Conservation (phyloP, 2,888 invertebrate genomes). For the Colostygia pectinataria region DNA sequence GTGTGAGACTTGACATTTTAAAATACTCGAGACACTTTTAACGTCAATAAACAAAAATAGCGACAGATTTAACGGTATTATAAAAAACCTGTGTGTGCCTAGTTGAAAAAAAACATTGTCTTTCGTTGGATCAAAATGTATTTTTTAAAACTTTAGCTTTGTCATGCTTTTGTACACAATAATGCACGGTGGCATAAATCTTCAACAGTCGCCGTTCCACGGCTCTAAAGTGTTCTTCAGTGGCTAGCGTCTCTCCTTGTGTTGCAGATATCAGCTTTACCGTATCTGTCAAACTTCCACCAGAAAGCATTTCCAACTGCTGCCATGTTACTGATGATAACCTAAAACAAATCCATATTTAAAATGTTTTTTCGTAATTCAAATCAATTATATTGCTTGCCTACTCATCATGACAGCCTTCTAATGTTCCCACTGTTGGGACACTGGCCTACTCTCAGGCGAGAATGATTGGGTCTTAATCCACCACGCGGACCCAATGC, state of each 20-base stretch:
- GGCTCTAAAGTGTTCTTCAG: conserved; percentile 88
- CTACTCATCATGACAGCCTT: too few species aligned
- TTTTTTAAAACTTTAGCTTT: conserved; percentile 71
- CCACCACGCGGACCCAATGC: too few species aligned
- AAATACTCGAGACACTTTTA: too few species aligned
- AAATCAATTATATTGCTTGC: too few species aligned
- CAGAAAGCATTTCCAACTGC: conserved; percentile 86
- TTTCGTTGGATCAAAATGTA: conserved; percentile 29
- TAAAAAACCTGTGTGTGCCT: neutral
- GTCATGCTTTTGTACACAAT: conserved; percentile 86
- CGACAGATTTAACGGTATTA: too few species aligned
- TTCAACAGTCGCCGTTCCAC: conserved; percentile 89
- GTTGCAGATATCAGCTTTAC: conserved; percentile 80
- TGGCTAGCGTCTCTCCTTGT: conserved; percentile 84
- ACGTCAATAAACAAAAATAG: too few species aligned
- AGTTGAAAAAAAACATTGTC: neutral
- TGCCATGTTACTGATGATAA: conserved; percentile 88
- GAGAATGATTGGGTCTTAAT: too few species aligned
- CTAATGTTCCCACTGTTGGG: too few species aligned
- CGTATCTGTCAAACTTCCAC: conserved; percentile 86
- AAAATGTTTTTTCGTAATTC: too few species aligned
- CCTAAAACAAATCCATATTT: conserved; percentile 64
- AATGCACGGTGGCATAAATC: conserved; percentile 89
- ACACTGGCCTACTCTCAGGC: too few species aligned
- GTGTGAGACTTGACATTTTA: too few species aligned